Evolutionary conservation across 2,797 vertebrate species (phyloP).

Genomic region (Hozukius guyotensis): DNA sequence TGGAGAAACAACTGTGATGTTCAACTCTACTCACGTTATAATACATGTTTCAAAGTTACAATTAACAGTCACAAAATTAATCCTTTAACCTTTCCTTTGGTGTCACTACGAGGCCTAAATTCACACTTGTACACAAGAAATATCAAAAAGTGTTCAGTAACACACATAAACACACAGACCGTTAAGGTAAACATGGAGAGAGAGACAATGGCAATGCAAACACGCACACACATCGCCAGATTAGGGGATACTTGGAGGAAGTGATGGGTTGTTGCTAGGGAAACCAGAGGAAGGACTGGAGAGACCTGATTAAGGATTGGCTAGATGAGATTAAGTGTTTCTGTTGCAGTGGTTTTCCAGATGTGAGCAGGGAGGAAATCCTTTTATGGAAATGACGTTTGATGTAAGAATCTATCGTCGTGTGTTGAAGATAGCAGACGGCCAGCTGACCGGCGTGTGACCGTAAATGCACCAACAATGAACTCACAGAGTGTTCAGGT

Average conservation of each 20-base stretch:
- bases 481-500: background rate
- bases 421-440: constrained; percentile 12
- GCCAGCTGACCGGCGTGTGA: constrained; percentile 9
- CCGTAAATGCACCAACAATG: constrained; percentile 5
- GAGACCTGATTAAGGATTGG: constrained; percentile 60
- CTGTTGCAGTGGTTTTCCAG: background rate
- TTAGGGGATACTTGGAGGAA: constrained; percentile 49
- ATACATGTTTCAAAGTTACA: background rate
- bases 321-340: constrained; percentile 49
- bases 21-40: background rate
- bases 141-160: background rate
- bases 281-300: constrained; percentile 55
- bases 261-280: constrained; percentile 54
- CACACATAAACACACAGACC: too few relatives aligned
- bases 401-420: constrained; percentile 3
- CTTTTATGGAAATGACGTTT: constrained; percentile 41
- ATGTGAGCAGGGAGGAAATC: constrained; percentile 34
- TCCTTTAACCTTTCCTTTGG: background rate
- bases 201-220: background rate
- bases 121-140: background rate
- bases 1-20: background rate
- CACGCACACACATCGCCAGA: constrained; percentile 1
- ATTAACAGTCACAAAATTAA: background rate
- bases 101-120: background rate
- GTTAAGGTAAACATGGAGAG: background rate